These are phyloP conservation scores for Drosophila watanabei DNA, from an alignment of 1,140 invertebrate genomes.

Conservation along the genomic window DNA sequence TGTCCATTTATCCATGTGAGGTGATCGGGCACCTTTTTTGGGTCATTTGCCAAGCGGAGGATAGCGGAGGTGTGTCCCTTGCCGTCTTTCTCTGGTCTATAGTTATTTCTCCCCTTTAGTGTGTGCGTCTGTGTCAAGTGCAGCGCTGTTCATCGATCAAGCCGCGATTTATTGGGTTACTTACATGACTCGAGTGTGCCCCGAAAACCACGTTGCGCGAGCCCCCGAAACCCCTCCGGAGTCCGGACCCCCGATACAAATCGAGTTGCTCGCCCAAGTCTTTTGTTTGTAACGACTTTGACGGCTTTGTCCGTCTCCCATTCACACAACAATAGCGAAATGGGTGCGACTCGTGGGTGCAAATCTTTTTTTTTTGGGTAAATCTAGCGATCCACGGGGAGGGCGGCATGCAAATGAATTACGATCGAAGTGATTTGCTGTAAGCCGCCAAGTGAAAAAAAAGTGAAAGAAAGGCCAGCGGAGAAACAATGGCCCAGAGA, in stretches of 20 bases:
- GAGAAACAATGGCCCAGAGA: constrained; percentile 51
- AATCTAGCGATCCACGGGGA: constrained; percentile 31
- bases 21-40: constrained; percentile 65
- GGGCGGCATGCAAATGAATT: constrained; percentile 74
- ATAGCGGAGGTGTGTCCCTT: constrained; percentile 24
- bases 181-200: constrained; percentile 66
- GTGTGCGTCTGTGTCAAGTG: constrained; percentile 73
- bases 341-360: constrained; percentile 82
- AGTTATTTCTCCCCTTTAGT: background rate
- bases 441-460: constrained; percentile 69
- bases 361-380: constrained; percentile 62
- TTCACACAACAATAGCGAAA: constrained; percentile 72
- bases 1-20: constrained; percentile 44
- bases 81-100: constrained; percentile 8
- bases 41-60: constrained; percentile 59
- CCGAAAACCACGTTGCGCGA: constrained; percentile 6
- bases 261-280: constrained; percentile 73
- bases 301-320: constrained; percentile 51
- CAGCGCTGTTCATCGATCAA: constrained; percentile 77
- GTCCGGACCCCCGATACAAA: constrained; percentile 10
- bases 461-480: constrained; percentile 77
- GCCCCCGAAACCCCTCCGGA: background rate
- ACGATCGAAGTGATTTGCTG: constrained; percentile 61
- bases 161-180: constrained; percentile 75
- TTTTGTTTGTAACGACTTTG: constrained; percentile 64